Base-by-base conservation (phyloP, 2,888 invertebrate species). In the Orthosia cruda region DNA sequence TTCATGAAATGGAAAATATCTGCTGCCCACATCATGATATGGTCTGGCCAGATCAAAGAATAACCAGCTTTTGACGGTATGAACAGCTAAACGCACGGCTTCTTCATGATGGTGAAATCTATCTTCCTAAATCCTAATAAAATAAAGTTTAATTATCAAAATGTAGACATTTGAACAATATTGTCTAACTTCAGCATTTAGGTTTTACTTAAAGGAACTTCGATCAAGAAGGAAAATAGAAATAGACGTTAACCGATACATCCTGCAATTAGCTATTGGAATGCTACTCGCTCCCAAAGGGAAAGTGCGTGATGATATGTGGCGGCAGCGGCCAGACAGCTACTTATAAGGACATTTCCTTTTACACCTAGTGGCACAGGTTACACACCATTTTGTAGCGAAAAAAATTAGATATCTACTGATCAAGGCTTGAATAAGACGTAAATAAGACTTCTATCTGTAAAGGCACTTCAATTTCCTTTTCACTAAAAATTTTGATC, bases 321-420 rank as follows among this genome's bases (percentile, higher is more conserved):
- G 47, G 40, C 40, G 26, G 23, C 52, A 40, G 16, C 32, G 23
- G 49, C 55, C 40, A 66, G 62, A 59, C 68, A 67, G 32, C 9
- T 55, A 47, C 64, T 62, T 45, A 71, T 69, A 80, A 50, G 81
- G 67, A 57, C 23, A 81, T 80, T 76, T 71, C 75, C 70, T 80
- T 75, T 75, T 63, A 63, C 58, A 64, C 54, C n/a, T 20, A 49
- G 26, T 50, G 16, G 55, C 23, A 68, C 47, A 20, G 50, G 55
- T 50, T 55, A 16, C n/a, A 55, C 16, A 40, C 40, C 13, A 23
- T 47, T 58, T 15, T 20, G 52, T 68, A 23, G 16, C 32, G 20
- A 59, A 74, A 55, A 49, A 40, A 63, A 74, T 63, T 74, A n/a
- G 9, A 47, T 12, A 40, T 16, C 15, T 15, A 50, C 15, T 3